Base-by-base conservation (phyloP, 1,140 invertebrate species). In the Sitodiplosis mosellana region DNA sequence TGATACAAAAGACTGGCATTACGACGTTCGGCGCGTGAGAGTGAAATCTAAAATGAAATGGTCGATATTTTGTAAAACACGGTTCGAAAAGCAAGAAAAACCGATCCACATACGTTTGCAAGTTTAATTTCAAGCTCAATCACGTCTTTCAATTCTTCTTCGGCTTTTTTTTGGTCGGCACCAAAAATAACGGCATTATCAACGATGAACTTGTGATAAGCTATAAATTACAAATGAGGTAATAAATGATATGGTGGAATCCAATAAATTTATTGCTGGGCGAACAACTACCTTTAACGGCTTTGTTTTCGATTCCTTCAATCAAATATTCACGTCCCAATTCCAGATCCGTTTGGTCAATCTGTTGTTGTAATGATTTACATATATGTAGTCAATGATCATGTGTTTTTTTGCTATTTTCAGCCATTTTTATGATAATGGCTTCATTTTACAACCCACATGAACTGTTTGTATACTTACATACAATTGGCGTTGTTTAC, bases 121-220 rank as follows among this genome's bases (percentile, higher is more conserved):
- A 99, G 69, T 52, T 80, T 72, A n/a, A 89, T 89, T 72, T 99
- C 93, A 57, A 98, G 96, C n/a, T 84, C 68, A 2, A 98, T 68
- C 0, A 90, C 87, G 44, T 87, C 80, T 19, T 70, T 74, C 41
- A 97, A 71, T 57, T 95, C 86, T 8, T 69, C 63, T 48, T 71
- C 62, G 1, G 89, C 90, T n/a, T 59, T 59, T 0, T 67, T 59
- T 50, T 68, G 74, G 18, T 92, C 68, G 2, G 87, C 85, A 14
- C 92, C 93, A 33, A 97, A 73, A 2, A 93, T 69, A 0, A 81
- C 75, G 1, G 93, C 85, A 44, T 95, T 81, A 53, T 89, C 84
- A 0, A 88, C 80, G 81, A 85, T 84, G 56, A 87, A 89, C 1
- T 77, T 73, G 51, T 81, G 83, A 61, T 88, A 87, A 3, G 80